Conservation (phyloP, 2,888 invertebrate species). For the Trichogramma dendrolimi region DNA sequence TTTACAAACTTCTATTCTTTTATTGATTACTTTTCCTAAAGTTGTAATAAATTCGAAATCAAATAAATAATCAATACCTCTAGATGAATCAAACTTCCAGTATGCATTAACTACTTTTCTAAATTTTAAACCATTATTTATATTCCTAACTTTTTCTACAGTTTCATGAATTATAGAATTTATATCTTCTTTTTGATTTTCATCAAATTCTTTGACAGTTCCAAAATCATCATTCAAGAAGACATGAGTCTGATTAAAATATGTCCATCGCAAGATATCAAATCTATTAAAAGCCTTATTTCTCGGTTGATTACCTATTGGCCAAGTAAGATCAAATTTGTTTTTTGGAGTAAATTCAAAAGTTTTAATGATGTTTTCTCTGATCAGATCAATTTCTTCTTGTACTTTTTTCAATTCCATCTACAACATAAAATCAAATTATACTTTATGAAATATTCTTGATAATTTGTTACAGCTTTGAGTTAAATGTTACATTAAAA, state of each 20-base stretch:
- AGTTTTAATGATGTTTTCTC: constrained; percentile 52
- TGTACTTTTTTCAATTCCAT: constrained; percentile 49
- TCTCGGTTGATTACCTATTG: constrained; percentile 66
- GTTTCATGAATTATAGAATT: constrained; percentile 57
- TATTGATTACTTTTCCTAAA: constrained; percentile 52
- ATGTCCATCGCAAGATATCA: constrained; percentile 82
- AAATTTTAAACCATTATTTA: constrained; percentile 56
- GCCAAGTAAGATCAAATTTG: constrained; percentile 59
- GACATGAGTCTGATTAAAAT: constrained; percentile 79
- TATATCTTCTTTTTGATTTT: constrained; percentile 68
- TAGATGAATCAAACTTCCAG: constrained; percentile 72
- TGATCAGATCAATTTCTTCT: constrained; percentile 51
- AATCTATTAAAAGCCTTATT: constrained; percentile 69
- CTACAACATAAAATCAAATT: constrained; percentile 35
- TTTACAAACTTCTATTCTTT: constrained; percentile 76
- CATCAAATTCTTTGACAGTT: constrained; percentile 62
- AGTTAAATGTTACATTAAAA: no score
- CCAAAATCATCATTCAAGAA: constrained; percentile 77
- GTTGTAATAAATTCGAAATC: constrained; percentile 63
- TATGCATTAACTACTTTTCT: constrained; percentile 67
- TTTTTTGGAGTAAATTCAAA: constrained; percentile 52
- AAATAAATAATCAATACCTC: constrained; percentile 81
- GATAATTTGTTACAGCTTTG: not conserved
- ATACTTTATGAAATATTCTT: constrained; percentile 4
- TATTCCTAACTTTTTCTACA: constrained; percentile 53